Evolutionary conservation across 1,140 invertebrate species (phyloP), one percentile per base, ranked within the genome.

Genomic region (Halotydeus destructor): DNA sequence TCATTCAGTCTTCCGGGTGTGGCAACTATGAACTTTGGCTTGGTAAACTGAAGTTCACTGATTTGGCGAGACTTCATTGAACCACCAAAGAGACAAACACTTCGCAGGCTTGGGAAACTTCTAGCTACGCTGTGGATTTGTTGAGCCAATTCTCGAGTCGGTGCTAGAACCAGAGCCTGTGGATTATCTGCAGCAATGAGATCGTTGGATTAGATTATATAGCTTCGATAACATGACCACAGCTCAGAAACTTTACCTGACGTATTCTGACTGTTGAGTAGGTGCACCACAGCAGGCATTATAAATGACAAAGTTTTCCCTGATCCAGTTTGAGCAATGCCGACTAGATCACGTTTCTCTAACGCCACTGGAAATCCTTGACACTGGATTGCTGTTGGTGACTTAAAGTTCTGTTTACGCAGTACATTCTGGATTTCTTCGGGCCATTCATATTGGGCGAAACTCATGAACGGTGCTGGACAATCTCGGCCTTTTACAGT

Each of bases 51-150:
- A 3, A 52, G 26, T n/a, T 24, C 28, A n/a, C 56, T 47, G 6
- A 63, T 54, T 54, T 70, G 68, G 41, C 57, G 56, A 96, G 89
- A 51, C 86, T 69, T 0, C 83, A 91, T 2, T 93, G 63, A 59
- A 45, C 93, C 93, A 59, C 94, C 94, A 47, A 98, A 96, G 26
- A 98, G 83, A 6, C 96, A 86, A 0, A 97, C 89, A 22, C 86
- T 94, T 38, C 84, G 70, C 5, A 79, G 78, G 47, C 79, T 71
- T 19, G 86, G 88, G 66, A 99, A 98, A 62, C 93, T 96, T 43
- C 77, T 78, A 1, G 85, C 84, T 62, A 98, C 94, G 62, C 96
- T 86, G 64, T 98, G 88, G 52, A 99, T 99, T 64, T 99, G 94
- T 57, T 97, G 89, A 0, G 94, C 94, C 62, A 99, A 73, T 60